Percentiles rank a stretch among this genome's conserved stretches.
These are phyloP conservation scores for Synanthedon vespiformis DNA, from an alignment of 2,888 invertebrate genomes.

Conservation along the genomic window DNA sequence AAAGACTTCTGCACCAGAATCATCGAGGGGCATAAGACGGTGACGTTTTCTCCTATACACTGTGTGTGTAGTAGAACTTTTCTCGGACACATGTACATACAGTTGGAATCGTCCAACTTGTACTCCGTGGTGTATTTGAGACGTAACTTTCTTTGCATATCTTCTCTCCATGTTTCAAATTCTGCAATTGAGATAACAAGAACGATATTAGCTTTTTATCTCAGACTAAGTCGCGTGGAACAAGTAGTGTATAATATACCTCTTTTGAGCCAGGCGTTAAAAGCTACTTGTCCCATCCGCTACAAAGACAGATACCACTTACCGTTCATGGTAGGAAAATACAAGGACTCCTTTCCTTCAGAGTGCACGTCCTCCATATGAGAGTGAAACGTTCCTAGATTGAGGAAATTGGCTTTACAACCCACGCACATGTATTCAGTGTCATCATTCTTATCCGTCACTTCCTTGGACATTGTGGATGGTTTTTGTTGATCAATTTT, in stretches of 20 bases:
- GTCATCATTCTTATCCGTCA: no score
- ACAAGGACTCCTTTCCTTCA: slow-evolving; percentile 25
- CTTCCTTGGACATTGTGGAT: no score
- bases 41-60: slow-evolving; percentile 1
- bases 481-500: no score
- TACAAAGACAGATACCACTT: slow-evolving; percentile 3
- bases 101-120: slow-evolving; percentile 12
- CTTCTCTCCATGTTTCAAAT: slow-evolving; percentile 32
- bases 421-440: slow-evolving; percentile 22
- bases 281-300: no score
- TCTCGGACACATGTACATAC: slow-evolving; percentile 30
- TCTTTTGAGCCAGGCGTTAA: no score
- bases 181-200: slow-evolving; percentile 15
- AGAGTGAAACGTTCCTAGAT: slow-evolving; percentile 22
- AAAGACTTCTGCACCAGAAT: slow-evolving; percentile 24
- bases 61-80: not conserved
- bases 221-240: no score
- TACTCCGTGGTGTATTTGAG: not conserved
- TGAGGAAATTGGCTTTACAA: slow-evolving; percentile 23
- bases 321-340: slow-evolving; percentile 30
- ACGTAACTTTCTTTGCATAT: slow-evolving; percentile 23
- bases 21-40: slow-evolving; percentile 32
- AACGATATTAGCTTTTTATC: no score
- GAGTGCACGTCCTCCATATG: slow-evolving; percentile 32
- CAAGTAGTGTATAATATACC: no score